These are phyloP conservation scores for Dermochelys coriacea DNA, from an alignment of 2,797 vertebrate species.

Conservation along the genomic window DNA sequence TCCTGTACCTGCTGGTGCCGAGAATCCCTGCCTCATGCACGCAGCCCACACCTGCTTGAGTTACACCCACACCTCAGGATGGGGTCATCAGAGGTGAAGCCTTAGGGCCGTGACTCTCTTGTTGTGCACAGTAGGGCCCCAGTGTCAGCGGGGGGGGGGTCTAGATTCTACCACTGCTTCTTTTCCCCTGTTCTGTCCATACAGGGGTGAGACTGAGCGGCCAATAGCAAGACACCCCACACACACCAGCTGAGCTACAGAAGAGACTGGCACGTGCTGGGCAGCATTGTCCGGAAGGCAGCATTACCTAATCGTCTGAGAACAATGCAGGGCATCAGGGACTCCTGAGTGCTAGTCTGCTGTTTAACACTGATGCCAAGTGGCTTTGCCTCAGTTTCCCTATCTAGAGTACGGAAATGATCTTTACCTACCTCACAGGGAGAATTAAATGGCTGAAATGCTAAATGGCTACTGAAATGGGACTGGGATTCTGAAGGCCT, in stretches of 20 bases:
- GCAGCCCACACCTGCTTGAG: background rate
- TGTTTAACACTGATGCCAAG: background rate
- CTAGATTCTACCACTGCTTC: background rate
- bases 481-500: background rate
- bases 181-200: background rate
- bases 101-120: background rate
- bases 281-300: too few species aligned
- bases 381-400: background rate
- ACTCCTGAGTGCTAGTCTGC: too few species aligned
- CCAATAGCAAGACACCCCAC: background rate
- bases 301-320: too few species aligned
- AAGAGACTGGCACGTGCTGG: too few species aligned
- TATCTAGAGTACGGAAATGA: background rate
- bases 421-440: background rate
- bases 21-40: background rate
- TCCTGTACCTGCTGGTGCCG: background rate
- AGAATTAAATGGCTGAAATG: background rate
- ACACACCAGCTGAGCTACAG: too few species aligned
- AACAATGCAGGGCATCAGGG: too few species aligned
- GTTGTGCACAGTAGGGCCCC: background rate
- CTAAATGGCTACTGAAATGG: background rate
- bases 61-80: background rate
- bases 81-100: background rate
- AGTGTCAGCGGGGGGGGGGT: background rate
- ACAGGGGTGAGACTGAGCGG: background rate